Base-by-base conservation (phyloP, 2,888 invertebrate genomes). In the Octodonta nipae region DNA sequence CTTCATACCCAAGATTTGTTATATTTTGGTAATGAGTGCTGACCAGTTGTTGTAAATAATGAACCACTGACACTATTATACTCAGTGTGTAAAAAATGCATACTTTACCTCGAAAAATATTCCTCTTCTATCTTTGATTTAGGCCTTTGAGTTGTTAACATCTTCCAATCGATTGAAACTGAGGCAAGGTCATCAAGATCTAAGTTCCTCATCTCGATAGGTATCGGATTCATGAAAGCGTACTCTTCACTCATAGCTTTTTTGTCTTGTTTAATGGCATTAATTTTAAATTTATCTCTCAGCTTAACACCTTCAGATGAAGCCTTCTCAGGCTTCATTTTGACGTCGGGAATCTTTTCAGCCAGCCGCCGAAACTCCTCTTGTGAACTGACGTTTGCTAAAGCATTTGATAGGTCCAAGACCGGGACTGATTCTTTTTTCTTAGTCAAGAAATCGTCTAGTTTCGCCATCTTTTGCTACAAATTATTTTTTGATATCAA, bases 101-200 rank as follows among this genome's bases (percentile, higher is more conserved):
- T n/a, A n/a, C 5, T n/a, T 43, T 55, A 75, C 77, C 78, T 74
- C 41, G 84, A 83, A 55, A 84, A 89, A 64, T 82, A 84, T 52
- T 86, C 84, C 61, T 89, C 88, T 49, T 91, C 89, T 13, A 75
- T 61, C 51, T 83, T 83, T 15, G 72, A 71, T 58, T 86, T 86
- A 1, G 89, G 89, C 46, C 88, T 67, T 15, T 83, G 59, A n/a
- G 83, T 78, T 8, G 89, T 89, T 34, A 91, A 66, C 89, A 91
- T 89, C 58, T 82, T 75, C 89, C 89, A 91, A 55, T 87, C 86
- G 39, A 91, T 91, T 20, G 84, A 77, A 11, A 89, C 86, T 6
- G 78, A 70, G 48, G 83, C 83, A 29, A 89, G 64, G 49, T 89
- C 88, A 28, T 74, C 73, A 46, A 85, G 68, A 51, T 77, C 75